Evolutionary conservation across 2,113 vertebrate genomes (phyloP).

Genomic region (western clawed frog (Xenopus tropicalis)): UCB_Xtro_10.0 CM004444.2:155365001-155365500

Average conservation of each 20-base stretch:
- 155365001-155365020: constrained; percentile 73
- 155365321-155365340: too few relatives aligned
- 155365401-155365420: too few relatives aligned
- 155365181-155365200: constrained; percentile 61
- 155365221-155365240: constrained; percentile 88
- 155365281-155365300: not conserved
- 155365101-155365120: constrained; percentile 61
- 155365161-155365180: constrained; percentile 55
- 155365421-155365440: too few relatives aligned
- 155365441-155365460: too few relatives aligned
- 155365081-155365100: constrained; percentile 60
- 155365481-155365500: too few relatives aligned
- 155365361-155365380: too few relatives aligned
- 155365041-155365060: constrained; percentile 70
- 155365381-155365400: too few relatives aligned
- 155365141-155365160: constrained; percentile 55
- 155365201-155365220: constrained; percentile 75
- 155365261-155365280: constrained; percentile 69
- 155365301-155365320: too few relatives aligned
- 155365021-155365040: constrained; percentile 81
- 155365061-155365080: constrained; percentile 60
- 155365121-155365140: constrained; percentile 56
- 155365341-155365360: too few relatives aligned
- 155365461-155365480: too few relatives aligned
- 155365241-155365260: constrained; percentile 83